A percentile compares a stretch with the other conserved stretches of the same genome.
Conservation (phyloP, 2,888 invertebrate species). For the Mechanitis mazaeus region DNA sequence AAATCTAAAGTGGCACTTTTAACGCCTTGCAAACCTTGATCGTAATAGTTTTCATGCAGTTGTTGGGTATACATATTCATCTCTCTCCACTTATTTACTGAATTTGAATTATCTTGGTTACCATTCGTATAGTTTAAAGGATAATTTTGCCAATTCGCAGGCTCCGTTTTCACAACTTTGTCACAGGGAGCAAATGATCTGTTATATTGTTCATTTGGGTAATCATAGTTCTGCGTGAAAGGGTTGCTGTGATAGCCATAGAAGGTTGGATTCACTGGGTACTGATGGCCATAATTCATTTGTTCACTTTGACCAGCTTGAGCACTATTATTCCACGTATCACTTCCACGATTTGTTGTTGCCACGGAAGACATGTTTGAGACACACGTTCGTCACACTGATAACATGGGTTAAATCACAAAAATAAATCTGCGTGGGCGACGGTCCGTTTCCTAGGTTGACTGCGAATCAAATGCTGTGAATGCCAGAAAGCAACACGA, state of each 20-base stretch:
- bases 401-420: constrained; percentile 41
- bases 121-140: constrained; percentile 41
- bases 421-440: constrained; percentile 62
- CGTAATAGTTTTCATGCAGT: constrained; percentile 49
- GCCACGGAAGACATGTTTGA: constrained; percentile 56
- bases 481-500: constrained; percentile 64
- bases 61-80: constrained; percentile 52
- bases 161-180: constrained; percentile 55
- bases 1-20: constrained; percentile 40
- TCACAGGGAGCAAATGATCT: constrained; percentile 43
- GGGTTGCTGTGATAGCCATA: constrained; percentile 53
- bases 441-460: constrained; percentile 55
- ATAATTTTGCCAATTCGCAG: constrained; percentile 53
- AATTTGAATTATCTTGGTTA: constrained; percentile 46
- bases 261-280: constrained; percentile 42
- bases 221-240: constrained; percentile 49
- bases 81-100: constrained; percentile 61
- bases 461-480: constrained; percentile 72
- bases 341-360: constrained; percentile 58
- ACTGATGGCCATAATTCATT: constrained; percentile 49
- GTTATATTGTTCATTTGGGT: constrained; percentile 44
- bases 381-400: constrained; percentile 36
- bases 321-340: constrained; percentile 63
- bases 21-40: constrained; percentile 40
- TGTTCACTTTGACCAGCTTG: constrained; percentile 51